These are phyloP conservation scores for Thymallus thymallus DNA, from an alignment of 2,113 vertebrate genomes.

Conservation along the genomic window DNA sequence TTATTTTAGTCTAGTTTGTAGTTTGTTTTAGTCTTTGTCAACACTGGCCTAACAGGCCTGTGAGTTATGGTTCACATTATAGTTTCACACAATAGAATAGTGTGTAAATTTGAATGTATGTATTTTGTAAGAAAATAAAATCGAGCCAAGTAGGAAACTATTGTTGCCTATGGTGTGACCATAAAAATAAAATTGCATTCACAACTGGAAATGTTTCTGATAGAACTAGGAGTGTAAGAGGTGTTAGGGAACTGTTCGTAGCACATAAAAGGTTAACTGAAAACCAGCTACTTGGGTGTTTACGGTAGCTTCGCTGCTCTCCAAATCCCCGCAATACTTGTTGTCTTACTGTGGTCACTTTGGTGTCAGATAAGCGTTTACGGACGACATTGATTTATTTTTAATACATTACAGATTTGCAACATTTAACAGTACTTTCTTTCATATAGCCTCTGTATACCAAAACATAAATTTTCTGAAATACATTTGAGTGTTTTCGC, in stretches of 20 bases:
- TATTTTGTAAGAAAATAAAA: neutral
- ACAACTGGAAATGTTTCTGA: too few relatives aligned
- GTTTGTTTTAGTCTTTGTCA: neutral
- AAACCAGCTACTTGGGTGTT: conserved; percentile 29
- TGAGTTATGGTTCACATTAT: too few relatives aligned
- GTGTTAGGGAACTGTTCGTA: neutral
- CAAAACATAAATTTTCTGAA: conserved; percentile 11
- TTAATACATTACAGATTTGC: conserved; percentile 37
- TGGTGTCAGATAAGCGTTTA: conserved; percentile 40
- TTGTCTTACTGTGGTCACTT: conserved; percentile 43
- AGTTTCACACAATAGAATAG: too few relatives aligned
- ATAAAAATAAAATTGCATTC: neutral
- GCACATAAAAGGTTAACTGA: neutral
- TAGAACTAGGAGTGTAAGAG: neutral
- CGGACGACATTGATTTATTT: conserved; percentile 35
- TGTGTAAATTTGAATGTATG: too few relatives aligned
- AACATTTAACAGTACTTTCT: conserved; percentile 15
- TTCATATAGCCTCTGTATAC: conserved; percentile 1
- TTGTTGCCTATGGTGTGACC: neutral
- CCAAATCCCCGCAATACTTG: conserved; percentile 53
- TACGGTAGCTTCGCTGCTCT: conserved; percentile 56
- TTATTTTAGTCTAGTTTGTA: too few relatives aligned
- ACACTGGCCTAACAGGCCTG: too few relatives aligned
- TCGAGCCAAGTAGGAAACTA: neutral
- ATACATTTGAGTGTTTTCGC: neutral